Evolutionary conservation across 2,797 vertebrate species (phyloP), one percentile per base, ranked within the genome.

Genomic region (Gallinago solitaria): DNA sequence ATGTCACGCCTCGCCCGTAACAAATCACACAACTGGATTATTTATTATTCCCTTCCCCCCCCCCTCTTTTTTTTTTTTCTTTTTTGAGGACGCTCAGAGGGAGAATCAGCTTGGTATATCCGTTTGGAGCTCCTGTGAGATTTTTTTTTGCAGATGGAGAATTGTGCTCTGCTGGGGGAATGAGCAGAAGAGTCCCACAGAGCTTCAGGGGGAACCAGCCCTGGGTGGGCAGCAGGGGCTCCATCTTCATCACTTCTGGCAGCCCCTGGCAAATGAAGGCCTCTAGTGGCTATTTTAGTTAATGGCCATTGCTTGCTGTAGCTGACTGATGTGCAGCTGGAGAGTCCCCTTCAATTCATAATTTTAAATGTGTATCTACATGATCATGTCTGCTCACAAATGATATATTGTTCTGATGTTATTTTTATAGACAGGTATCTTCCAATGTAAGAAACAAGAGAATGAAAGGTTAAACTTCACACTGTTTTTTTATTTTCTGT

Each of bases 261-360:
- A 68, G 64, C 11, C 28, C 54, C 4, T 10, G 39, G 68, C 41
- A 71, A 47, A 80, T 18, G 83, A 89, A 96, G 83, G 91, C 90
- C 91, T 87, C 83, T 92, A 83, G 93, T 48, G 88, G 95, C 67
- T 63, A 4, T 61, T 86, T 48, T 61, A 17, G 61, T 60, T 57
- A 81, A 54, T 16, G 18, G 35, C 48, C 54, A 4, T 3, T 9
- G 20, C 74, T 91, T 2, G 0, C 61, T 43, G 9, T 16, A 53
- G 32, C 50, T 60, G 57, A 37, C n/a, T 32, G 33, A 74, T 23
- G 47, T 37, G n/a, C 54, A 77, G n/a, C 21, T 63, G 65, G 30
- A 81, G 20, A 70, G 17, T 24, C 45, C 13, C 48, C 63, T 85
- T 76, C 70, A 47, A 2, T 13, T 68, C 47, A 56, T 71, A 5